Base-by-base conservation (phyloP, 2,888 invertebrate species). In the Unio pictorum region DNA sequence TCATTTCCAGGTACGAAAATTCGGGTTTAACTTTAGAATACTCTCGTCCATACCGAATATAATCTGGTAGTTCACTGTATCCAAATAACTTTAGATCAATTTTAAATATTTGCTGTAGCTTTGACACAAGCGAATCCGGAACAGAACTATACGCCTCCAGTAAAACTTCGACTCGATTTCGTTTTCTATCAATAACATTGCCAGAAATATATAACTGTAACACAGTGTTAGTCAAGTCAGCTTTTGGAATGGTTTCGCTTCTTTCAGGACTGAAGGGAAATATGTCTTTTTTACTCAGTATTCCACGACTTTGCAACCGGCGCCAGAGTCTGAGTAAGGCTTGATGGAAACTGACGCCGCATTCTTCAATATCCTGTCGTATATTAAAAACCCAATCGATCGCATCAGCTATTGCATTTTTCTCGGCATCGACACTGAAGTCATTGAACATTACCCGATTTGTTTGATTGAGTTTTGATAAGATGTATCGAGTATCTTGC, bases 51-150 rank as follows among this genome's bases (percentile, higher is more conserved):
- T 45, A 45, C 15, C 15, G 45, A 45, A 67, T 45, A 60, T 59
- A 69, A 15, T 66, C 54, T 17, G 72, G 70, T 55, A 60, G 30
- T n/a, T 68, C 67, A 23, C 75, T 72, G 66, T 79, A 81, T 5
- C 67, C 74, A 61, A 81, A 81, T 58, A 81, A 61, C 23, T 72
- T 67, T 61, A 79, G 79, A 62, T 81, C 79, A 8, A 72, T 60
- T 65, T 69, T 57, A 59, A 75, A 73, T 11, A 74, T 70, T 20
- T 62, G 56, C 28, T 73, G 62, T 4, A 81, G 58, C 61, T 60
- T 58, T n/a, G 58, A 30, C 55, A 71, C 45, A 4, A 73, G 55
- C 8, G 64, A 30, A 3, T 64, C 45, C 8, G 72, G 65, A 4
- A 81, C 65, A 45, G 63, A 65, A 15, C 64, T 55, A 61, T 68